Evolutionary conservation across 1,140 invertebrate species (phyloP).

Genomic region (Pristionchus pacificus): DNA sequence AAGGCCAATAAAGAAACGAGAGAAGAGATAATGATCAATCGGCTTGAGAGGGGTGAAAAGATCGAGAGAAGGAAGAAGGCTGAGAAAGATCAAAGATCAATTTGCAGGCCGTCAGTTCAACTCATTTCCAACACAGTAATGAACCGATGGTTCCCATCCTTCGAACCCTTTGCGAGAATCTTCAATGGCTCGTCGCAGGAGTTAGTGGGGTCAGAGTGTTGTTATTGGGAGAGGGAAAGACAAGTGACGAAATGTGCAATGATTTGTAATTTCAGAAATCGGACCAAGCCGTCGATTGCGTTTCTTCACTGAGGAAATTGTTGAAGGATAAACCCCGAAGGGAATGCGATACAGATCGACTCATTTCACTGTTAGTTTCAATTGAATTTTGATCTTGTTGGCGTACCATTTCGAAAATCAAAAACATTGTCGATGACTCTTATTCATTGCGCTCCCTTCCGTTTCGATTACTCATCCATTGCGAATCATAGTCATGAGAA

Average conservation of each 20-base stretch:
- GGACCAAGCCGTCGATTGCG: neutral
- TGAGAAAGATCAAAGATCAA: too few species aligned
- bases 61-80: too few species aligned
- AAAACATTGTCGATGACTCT: too few species aligned
- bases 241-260: neutral
- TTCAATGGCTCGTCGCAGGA: neutral
- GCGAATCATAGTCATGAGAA: too few species aligned
- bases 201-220: neutral
- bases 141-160: neutral
- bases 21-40: too few species aligned
- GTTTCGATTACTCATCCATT: too few species aligned
- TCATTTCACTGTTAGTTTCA: neutral
- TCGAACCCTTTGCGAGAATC: neutral
- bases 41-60: too few species aligned
- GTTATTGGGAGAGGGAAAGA: neutral
- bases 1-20: too few species aligned
- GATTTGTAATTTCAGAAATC: neutral
- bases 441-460: too few species aligned
- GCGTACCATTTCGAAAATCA: too few species aligned
- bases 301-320: neutral
- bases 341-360: neutral
- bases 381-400: neutral
- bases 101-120: neutral
- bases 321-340: neutral
- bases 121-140: neutral